Base-by-base conservation (phyloP, 2,888 invertebrate species). In the Drosophila cracens region DNA sequence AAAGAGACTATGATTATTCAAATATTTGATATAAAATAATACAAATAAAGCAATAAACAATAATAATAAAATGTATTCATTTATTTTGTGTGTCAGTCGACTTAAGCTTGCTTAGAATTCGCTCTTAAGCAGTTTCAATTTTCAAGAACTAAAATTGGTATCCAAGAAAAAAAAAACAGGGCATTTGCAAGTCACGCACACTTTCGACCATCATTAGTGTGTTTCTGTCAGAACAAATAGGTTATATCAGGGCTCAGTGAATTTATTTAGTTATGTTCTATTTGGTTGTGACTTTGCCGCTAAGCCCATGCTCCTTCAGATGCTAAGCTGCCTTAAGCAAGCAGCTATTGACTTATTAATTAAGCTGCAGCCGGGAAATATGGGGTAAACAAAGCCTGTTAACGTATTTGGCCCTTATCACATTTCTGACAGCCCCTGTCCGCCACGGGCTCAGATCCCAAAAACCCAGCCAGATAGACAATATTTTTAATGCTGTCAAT, bases 261-360 rank as follows among this genome's bases (percentile, higher is more conserved):
- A 56, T 62, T 36, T 72, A 38, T 57, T 54, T 40, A 52, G 33
- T 71, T 71, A 64, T 58, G 61, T 80, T 64, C 36, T 49, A 52
- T 62, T 64, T 51, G 25, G 46, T 43, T n/a, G 7, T 13, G 70
- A 61, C 48, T 46, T 25, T 49, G 43, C 4, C n/a, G 10, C 25
- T 21, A n/a, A 65, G 52, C 64, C 43, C 40, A 60, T 67, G 31
- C 31, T 25, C 40, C 18, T 54, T 27, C 18, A 18, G 27, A 56
- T 38, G 13, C 33, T 65, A 76, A 74, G 76, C 80, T 38, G 76
- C 69, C 70, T 57, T 70, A 74, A 71, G 82, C 69, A 68, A 57
- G 54, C 69, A 60, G 70, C 81, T 77, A 87, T 84, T 86, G 90
- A 81, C 87, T 89, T 86, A 90, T 86, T 86, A 86, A 86, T 86